Evolutionary conservation across 2,113 vertebrate species (phyloP), one percentile per base, ranked within the genome.

Genomic region (Leucosticte australis): DNA sequence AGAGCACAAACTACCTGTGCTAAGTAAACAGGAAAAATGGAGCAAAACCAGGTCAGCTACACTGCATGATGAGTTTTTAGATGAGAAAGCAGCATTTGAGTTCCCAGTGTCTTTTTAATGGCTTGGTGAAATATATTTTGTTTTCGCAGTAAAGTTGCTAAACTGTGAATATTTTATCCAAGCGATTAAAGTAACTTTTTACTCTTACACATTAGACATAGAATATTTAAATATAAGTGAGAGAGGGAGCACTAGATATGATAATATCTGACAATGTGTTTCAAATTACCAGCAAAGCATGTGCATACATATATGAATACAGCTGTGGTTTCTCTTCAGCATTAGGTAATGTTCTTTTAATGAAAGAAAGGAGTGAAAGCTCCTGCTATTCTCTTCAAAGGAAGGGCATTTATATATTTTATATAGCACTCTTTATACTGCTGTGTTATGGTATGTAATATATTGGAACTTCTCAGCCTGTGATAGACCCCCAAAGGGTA

Each of bases 301-400:
- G 91, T 90, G 86, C 4, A 4, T 59, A 79, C 83, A 87, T 93
- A 87, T 76, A 92, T 56, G 92, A 90, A 84, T 89, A 86, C 86
- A 91, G 88, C 93, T 95, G 92, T 92, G 80, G 60, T 82, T 90
- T 94, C 80, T 92, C 90, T 92, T 94, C 92, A 89, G 49, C 67
- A n/a, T 92, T 93, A 90, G 59, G 83, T 91, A 92, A 85, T 83
- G 67, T 69, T 87, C 92, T 90, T 91, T 87, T 83, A 91, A 91
- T 89, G 83, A 96, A 96, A 95, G 77, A 83, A 92, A 91, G 53
- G 50, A 92, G 87, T 31, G 67, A 95, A 85, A 70, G 42, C 81
- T 92, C 92, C 92, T 83, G 94, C 92, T 92, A 94, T 83, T 96
- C 86, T 85, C 65, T 96, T 96, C 94, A 96, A 96, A 95, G 81